phyloP scores from a whole-genome alignment of 2,797 vertebrate genomes.

The Telmatherina bonti region DNA sequence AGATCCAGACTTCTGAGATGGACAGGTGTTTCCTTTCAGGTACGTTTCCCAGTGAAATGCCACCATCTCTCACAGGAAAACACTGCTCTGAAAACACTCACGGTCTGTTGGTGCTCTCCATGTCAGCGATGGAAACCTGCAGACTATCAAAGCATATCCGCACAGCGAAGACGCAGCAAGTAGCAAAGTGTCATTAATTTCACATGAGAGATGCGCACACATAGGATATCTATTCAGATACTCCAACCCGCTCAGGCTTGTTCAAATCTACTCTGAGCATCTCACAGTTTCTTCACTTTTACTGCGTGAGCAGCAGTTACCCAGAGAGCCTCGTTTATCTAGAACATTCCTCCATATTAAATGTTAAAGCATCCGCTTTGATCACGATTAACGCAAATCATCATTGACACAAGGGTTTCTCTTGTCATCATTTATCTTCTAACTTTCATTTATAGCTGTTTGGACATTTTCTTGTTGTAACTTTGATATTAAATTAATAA shows the following conservation, averaged over 20 bases:
- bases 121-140: no score
- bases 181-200: slow-evolving; percentile 1
- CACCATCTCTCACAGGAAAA: no score
- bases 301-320: not conserved
- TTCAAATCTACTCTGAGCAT: not conserved
- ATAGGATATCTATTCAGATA: not conserved
- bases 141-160: not conserved
- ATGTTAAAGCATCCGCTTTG: slow-evolving; percentile 3
- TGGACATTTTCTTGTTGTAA: no score
- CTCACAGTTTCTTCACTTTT: not conserved
- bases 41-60: no score
- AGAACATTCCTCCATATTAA: not conserved
- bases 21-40: no score
- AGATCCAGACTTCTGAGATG: no score
- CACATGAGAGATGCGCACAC: slow-evolving; percentile 4
- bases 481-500: no score
- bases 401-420: not conserved
- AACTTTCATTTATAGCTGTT: no score
- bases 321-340: not conserved
- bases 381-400: not conserved
- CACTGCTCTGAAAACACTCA: no score
- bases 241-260: not conserved
- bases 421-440: not conserved
- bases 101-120: no score
- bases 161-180: not conserved